Evolutionary conservation across 2,113 vertebrate species (phyloP), one percentile per base, ranked within the genome.

Genomic region (Eulemur macaco): DNA sequence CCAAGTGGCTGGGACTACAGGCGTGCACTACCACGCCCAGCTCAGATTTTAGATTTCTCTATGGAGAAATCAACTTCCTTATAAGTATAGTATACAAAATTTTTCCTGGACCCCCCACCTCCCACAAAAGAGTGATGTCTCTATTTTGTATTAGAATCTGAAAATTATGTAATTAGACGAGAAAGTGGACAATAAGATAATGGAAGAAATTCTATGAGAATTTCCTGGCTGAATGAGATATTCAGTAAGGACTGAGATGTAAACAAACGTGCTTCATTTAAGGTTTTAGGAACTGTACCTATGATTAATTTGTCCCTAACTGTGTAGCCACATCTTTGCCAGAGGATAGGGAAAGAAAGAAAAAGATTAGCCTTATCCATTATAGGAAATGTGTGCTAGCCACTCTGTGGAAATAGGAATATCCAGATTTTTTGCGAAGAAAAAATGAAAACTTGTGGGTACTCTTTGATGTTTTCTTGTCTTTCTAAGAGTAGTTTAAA

Each of bases 221-320:
- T 83, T 85, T 87, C 60, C 82, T 63, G 54, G 52, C 29, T 92
- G 25, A 90, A 92, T 34, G 13, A 39, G 58, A 95, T 52, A 13
- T n/a, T 86, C 78, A 81, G 10, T 73, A 92, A 66, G 31, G 11
- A 66, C 8, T 66, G 10, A 78, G 14, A 27, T 20, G 0, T 73
- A 94, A 68, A 92, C 64, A 95, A 88, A 34, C 37, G 47, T 89
- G 58, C 71, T 84, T 92, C 66, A 37, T 77, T 50, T 50, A 87
- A 74, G 21, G 31, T 58, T 86, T 89, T 39, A 74, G 47, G 25
- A 89, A 89, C 6, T 56, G 2, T 13, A 84, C 1, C 25, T 64
- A 69, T 64, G 45, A 69, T 68, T 89, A 68, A 94, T 92, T 52
- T 76, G 23, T 77, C n/a, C 68, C 37, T 73, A 76, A 69, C 39